Percentiles rank a stretch among this genome's conserved stretches.
Conservation (phyloP, 2,888 invertebrate species). For the Zelleria hepariella region DNA sequence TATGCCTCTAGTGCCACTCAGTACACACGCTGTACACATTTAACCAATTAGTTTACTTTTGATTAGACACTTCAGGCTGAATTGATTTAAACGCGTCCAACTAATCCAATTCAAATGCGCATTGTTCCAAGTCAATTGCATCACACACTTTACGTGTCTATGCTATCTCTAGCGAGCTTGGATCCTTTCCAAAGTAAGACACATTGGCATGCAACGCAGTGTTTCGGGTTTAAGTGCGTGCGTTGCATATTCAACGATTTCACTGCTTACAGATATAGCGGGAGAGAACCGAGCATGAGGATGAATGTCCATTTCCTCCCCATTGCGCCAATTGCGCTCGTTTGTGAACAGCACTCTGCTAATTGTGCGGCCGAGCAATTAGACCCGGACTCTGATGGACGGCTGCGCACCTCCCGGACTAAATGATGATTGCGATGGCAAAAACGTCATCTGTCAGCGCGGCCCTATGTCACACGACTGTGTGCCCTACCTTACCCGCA, state of each 20-base stretch:
- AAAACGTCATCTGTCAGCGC: neutral
- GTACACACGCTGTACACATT: neutral
- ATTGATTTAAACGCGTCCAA: no score
- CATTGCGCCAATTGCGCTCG: constrained; percentile 65
- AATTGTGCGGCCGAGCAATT: constrained; percentile 60
- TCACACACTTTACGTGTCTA: neutral
- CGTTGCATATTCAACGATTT: neutral
- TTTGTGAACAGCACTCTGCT: constrained; percentile 53
- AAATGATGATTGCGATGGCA: neutral
- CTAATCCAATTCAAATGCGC: neutral
- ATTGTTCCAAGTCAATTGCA: neutral
- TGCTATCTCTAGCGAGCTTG: neutral
- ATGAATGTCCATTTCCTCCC: constrained; percentile 61
- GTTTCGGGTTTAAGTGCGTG: neutral
- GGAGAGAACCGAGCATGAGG: constrained; percentile 29
- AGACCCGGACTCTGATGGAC: constrained; percentile 37
- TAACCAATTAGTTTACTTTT: neutral
- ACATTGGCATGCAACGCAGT: neutral
- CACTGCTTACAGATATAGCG: neutral
- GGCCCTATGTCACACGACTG: neutral
- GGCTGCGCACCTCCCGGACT: constrained; percentile 7
- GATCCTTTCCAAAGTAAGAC: neutral
- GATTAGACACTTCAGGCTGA: neutral
- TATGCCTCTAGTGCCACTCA: neutral
- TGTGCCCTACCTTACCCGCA: neutral